These are phyloP conservation scores for Camelus bactrianus DNA, from an alignment of 2,113 vertebrate genomes.

Conservation along the genomic window DNA sequence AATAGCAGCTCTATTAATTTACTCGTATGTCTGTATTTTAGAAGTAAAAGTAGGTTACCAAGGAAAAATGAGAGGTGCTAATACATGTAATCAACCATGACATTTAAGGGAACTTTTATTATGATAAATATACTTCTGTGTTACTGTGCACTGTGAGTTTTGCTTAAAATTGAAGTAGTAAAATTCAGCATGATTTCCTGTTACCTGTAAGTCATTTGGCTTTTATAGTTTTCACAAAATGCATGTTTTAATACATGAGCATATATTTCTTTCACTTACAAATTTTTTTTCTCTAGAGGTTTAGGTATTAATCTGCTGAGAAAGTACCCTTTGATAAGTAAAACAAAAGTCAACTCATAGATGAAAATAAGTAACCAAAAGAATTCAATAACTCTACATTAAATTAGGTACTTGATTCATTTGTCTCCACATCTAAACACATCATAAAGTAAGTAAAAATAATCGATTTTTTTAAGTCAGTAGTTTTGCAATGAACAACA, in stretches of 20 bases:
- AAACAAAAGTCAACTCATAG: constrained; percentile 26
- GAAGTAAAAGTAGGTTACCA: background rate
- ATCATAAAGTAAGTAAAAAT: constrained; percentile 9
- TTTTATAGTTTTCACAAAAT: constrained; percentile 17
- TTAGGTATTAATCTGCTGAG: constrained; percentile 58
- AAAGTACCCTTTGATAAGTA: background rate
- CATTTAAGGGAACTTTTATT: background rate
- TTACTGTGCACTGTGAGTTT: background rate
- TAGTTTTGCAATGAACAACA: constrained; percentile 12
- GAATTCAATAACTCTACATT: background rate
- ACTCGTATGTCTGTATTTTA: background rate
- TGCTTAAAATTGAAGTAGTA: background rate
- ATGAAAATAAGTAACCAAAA: constrained; percentile 50
- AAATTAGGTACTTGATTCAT: constrained; percentile 19
- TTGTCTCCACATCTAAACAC: constrained; percentile 17
- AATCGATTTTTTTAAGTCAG: background rate
- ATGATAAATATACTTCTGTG: background rate
- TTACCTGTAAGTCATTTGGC: constrained; percentile 33
- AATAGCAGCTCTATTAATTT: background rate
- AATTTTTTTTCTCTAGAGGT: constrained; percentile 43
- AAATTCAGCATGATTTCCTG: background rate
- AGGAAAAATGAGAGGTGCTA: background rate
- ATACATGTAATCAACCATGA: background rate
- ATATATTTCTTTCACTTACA: constrained; percentile 46
- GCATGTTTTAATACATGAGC: constrained; percentile 37